Percentiles rank a stretch among this genome's conserved stretches.
phyloP scores from a whole-genome alignment of 2,888 invertebrate genomes.

The Chromoteleia sp. region DNA sequence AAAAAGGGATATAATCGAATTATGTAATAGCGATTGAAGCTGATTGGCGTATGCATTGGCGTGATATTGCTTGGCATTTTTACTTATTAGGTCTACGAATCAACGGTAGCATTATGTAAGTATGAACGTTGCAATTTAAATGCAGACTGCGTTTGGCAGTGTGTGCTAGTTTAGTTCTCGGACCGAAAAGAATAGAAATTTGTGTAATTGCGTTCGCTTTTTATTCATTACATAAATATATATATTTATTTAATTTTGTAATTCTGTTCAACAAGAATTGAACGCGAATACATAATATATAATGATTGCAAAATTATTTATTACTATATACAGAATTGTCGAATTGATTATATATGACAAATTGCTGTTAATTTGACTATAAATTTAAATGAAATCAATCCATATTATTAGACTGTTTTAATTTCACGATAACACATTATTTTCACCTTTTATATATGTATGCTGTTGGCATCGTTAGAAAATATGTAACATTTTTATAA shows the following conservation, averaged over 20 bases:
- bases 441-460: no score
- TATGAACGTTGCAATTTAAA: slow-evolving; percentile 44
- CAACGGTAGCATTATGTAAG: slow-evolving; percentile 57
- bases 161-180: slow-evolving; percentile 51
- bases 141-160: slow-evolving; percentile 44
- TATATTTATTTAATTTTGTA: no score
- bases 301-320: background rate
- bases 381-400: no score
- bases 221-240: background rate
- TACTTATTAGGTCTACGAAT: slow-evolving; percentile 63
- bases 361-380: background rate
- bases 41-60: slow-evolving; percentile 62
- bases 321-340: background rate
- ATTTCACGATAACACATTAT: no score
- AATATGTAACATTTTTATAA: no score
- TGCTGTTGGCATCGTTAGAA: no score
- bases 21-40: slow-evolving; percentile 60
- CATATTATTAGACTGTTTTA: no score
- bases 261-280: background rate
- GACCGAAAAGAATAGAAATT: slow-evolving; percentile 14
- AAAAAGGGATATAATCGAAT: slow-evolving; percentile 58
- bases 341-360: background rate
- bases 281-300: background rate
- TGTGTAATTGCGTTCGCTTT: slow-evolving; percentile 12
- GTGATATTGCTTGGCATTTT: slow-evolving; percentile 64